Base-by-base conservation (phyloP, 2,113 vertebrate species). In the Trichomycterus rosablanca region DNA sequence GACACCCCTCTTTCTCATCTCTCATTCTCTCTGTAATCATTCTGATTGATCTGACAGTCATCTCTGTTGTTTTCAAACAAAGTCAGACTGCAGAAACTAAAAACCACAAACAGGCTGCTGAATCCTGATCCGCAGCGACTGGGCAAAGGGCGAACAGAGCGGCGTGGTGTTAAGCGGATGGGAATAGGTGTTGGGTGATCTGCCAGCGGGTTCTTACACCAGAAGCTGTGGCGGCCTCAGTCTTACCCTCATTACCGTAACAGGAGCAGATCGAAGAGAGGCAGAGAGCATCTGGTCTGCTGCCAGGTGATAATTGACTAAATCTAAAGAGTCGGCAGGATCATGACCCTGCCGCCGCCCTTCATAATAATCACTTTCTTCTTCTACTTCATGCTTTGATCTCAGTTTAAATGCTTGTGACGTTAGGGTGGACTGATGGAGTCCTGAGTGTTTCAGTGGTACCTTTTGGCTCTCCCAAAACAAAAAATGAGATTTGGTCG, bases 241-340 rank as follows among this genome's bases (percentile, higher is more conserved):
- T n/a, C n/a, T n/a, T n/a, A n/a, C n/a, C 3, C 50, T 45, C 39
- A 45, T 63, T 54, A 54, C 19, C 19, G 49, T 37, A 45, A 43
- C 20, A 44, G 23, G 39, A 44, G 50, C 50, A 45, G 34, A 48
- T 44, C 43, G 20, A 54, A 14, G 60, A 30, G 24, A 63, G 26
- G 19, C 24, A 52, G 24, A 43, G 37, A 43, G 39, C 18, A n/a
- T 12, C 30, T 52, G 55, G 56, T 34, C 16, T 24, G 20, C 22
- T 48, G 56, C 57, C 66, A 49, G 24, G 40, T 18, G 37, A 18
- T 59, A 54, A 60, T 28, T 52, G 19, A 53, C 8, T 14, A 40
- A n/a, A n/a, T 14, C 14, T 11, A 5, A 14, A 40, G 37, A 5
- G 12, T 11, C 37, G 1, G 6, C 12, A 14, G 14, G 37, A 40